Evolutionary conservation across 1,140 invertebrate genomes (phyloP).

Genomic region (Pristionchus pacificus): DNA sequence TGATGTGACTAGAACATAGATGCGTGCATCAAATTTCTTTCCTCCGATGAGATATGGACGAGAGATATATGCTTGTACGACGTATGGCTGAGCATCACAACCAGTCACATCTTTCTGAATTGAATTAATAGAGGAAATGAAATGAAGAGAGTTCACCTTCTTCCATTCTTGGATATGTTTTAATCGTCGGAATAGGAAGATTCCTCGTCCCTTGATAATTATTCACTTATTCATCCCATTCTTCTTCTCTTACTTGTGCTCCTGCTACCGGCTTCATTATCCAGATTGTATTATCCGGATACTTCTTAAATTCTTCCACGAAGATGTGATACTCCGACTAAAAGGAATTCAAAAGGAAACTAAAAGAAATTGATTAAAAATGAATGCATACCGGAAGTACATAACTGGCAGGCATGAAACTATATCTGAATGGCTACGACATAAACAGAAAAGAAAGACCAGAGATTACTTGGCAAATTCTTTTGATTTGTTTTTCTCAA

Average conservation of each 20-base stretch:
- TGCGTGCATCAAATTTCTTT: slow-evolving; percentile 63
- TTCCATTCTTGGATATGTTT: slow-evolving; percentile 65
- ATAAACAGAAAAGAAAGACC: no score
- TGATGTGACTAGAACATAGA: slow-evolving; percentile 62
- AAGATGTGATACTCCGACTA: slow-evolving; percentile 63
- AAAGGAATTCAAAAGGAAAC: slow-evolving; percentile 13
- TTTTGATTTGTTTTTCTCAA: slow-evolving; percentile 44
- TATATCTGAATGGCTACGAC: slow-evolving; percentile 36
- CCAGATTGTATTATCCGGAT: slow-evolving; percentile 61
- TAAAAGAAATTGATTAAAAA: not conserved
- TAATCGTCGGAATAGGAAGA: slow-evolving; percentile 62
- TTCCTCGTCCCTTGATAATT: slow-evolving; percentile 50
- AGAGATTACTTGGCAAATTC: not conserved
- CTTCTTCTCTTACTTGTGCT: slow-evolving; percentile 58
- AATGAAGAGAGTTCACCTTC: slow-evolving; percentile 58
- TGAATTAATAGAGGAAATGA: not conserved
- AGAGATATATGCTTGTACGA: slow-evolving; percentile 45
- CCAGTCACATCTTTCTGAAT: slow-evolving; percentile 36
- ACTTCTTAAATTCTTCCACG: slow-evolving; percentile 63
- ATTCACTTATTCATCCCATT: no score
- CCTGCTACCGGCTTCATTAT: slow-evolving; percentile 64
- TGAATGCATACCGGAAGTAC: slow-evolving; percentile 59
- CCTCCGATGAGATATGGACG: slow-evolving; percentile 63
- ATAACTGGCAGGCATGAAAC: slow-evolving; percentile 62
- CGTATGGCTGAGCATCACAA: slow-evolving; percentile 45